Conservation (phyloP, 2,888 invertebrate genomes). For the Tipula vernalis region DNA sequence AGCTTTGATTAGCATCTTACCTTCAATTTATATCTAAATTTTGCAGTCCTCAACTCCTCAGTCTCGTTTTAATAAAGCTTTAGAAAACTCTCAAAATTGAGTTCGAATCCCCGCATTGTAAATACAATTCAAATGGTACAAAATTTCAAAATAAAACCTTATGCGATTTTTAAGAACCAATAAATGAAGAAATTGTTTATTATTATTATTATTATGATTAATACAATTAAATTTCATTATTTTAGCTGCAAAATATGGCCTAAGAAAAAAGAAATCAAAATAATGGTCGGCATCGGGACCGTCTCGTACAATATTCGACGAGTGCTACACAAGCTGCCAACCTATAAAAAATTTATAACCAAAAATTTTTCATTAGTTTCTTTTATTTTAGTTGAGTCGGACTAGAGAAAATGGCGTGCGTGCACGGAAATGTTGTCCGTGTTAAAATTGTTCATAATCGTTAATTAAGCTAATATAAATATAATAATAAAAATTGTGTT, state of each 20-base stretch:
- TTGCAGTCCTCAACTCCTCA: no score
- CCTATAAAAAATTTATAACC: neutral
- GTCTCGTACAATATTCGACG: neutral
- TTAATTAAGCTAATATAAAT: conserved; percentile 11
- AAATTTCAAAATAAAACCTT: neutral
- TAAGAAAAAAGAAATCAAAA: neutral
- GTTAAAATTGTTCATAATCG: conserved; percentile 15
- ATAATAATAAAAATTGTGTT: neutral
- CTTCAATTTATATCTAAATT: no score
- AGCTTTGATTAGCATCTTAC: no score
- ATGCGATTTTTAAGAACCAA: neutral
- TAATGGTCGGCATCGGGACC: neutral
- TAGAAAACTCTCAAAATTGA: no score
- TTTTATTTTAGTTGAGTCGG: conserved; percentile 7
- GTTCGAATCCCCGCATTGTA: no score
- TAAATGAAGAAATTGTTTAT: no score
- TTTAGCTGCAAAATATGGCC: neutral
- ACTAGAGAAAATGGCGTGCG: conserved; percentile 15
- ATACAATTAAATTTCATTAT: neutral
- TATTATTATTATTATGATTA: no score
- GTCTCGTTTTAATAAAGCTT: no score
- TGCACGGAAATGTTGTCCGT: conserved; percentile 12
- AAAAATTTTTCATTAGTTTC: neutral
- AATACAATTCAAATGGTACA: neutral
- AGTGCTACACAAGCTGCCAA: neutral